Percentiles rank a stretch among this genome's conserved stretches.
These are phyloP conservation scores for Bettongia penicillata DNA, from an alignment of 2,113 vertebrate species.

Conservation along the genomic window DNA sequence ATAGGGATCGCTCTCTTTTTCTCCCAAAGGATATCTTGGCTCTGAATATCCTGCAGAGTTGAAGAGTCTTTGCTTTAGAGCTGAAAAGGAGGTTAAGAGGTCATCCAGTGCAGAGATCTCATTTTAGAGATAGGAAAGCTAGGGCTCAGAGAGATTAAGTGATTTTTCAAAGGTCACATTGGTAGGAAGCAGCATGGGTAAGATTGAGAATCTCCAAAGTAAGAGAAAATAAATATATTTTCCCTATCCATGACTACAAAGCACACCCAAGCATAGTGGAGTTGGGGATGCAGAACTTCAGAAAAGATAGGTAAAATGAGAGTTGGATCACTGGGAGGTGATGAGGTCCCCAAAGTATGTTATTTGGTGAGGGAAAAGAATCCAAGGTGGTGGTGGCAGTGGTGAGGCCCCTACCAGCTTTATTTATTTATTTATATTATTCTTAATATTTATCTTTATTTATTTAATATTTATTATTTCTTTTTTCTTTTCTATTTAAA, in stretches of 20 bases:
- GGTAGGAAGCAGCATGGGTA: background rate
- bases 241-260: background rate
- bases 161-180: background rate
- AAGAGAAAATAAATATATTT: background rate
- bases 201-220: background rate
- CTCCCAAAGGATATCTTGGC: background rate
- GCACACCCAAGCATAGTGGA: no score
- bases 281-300: background rate
- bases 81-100: background rate
- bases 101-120: background rate
- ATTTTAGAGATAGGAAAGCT: background rate
- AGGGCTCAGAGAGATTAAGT: background rate
- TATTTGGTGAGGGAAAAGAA: background rate
- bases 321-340: background rate
- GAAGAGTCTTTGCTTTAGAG: background rate
- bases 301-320: background rate
- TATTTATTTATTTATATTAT: no score
- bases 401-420: no score
- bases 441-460: no score
- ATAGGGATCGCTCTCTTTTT: conserved; percentile 1
- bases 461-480: no score
- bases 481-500: no score
- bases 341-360: background rate
- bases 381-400: background rate
- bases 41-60: background rate